Conservation (phyloP, 2,113 vertebrate genomes). For the Brienomyrus longianalis region DNA sequence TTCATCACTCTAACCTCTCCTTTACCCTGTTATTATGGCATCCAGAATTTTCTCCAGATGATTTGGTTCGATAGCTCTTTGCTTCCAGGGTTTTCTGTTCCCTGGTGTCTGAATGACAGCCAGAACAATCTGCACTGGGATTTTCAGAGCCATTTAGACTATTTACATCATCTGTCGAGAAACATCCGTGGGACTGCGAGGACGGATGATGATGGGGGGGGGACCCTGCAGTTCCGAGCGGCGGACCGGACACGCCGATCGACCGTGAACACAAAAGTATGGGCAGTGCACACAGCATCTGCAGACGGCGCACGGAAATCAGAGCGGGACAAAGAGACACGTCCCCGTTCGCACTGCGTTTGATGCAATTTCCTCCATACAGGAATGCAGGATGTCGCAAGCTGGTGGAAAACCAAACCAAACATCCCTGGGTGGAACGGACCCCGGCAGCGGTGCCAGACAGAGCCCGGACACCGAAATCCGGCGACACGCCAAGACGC, state of each 20-base stretch:
- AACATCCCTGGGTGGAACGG: not conserved
- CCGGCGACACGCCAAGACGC: not conserved
- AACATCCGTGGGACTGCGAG: not conserved
- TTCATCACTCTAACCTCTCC: not conserved
- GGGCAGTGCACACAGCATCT: not conserved
- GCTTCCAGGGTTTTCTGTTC: not conserved
- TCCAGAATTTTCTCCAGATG: not conserved
- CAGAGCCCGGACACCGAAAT: not conserved
- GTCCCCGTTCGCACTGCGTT: not conserved
- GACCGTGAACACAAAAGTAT: not conserved
- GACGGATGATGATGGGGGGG: not conserved
- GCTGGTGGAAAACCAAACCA: not conserved
- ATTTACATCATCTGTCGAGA: not conserved
- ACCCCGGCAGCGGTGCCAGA: not conserved
- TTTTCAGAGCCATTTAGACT: not conserved
- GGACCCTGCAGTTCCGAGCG: not conserved
- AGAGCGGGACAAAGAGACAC: not conserved
- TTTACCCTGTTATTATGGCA: not conserved
- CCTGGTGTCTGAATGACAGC: not conserved
- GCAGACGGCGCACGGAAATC: not conserved
- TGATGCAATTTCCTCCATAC: not conserved
- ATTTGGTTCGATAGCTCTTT: not conserved
- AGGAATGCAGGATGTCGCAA: not conserved
- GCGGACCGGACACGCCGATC: not conserved
- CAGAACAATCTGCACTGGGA: not conserved